Base-by-base conservation (phyloP, 2,797 vertebrate species). In the Vultur gryphus region DNA sequence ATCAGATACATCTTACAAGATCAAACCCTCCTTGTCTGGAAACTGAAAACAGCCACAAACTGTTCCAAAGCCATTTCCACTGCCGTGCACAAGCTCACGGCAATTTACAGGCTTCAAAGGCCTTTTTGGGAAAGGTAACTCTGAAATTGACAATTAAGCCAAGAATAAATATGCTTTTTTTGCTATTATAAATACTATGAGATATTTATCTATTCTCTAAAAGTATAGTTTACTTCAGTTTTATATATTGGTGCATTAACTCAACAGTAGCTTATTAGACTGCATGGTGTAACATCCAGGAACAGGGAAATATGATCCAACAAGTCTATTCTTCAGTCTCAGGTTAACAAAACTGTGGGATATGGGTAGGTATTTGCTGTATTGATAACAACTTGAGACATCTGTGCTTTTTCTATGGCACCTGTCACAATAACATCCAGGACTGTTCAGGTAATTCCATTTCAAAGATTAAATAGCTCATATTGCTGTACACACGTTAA, bases 51-150 rank as follows among this genome's bases (percentile, higher is more conserved):
- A 58, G 9, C 11, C 54, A 35, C 16, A 69, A 65, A n/a, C 14
- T 16, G 2, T 78, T 51, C 15, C 26, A 84, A 84, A 78, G 8
- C 5, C 6, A 29, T 67, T 91, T 71, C 6, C 31, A 55, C 24
- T 81, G 43, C 1, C 0, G 4, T 58, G 33, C 18, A 61, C 19
- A 55, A 64, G 14, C 14, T 31, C 29, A 26, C 1, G 39, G 46
- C 4, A 59, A n/a, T 82, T 71, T 55, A 64, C 18, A 64, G n/a
- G 5, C 19, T 51, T 91, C 33, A 58, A 29, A 80, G 11, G 1
- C 1, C 15, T 85, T 59, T 85, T 57, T 52, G 16, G 70, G 76
- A 66, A 72, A 55, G 13, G 5, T 43, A 70, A 43, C 41, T 31
- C 26, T 65, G 54, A 77, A 86, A 84, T 26, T 54, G 44, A 41